Conservation (phyloP, 2,113 vertebrate genomes). For the Rhinolophus sinicus region DNA sequence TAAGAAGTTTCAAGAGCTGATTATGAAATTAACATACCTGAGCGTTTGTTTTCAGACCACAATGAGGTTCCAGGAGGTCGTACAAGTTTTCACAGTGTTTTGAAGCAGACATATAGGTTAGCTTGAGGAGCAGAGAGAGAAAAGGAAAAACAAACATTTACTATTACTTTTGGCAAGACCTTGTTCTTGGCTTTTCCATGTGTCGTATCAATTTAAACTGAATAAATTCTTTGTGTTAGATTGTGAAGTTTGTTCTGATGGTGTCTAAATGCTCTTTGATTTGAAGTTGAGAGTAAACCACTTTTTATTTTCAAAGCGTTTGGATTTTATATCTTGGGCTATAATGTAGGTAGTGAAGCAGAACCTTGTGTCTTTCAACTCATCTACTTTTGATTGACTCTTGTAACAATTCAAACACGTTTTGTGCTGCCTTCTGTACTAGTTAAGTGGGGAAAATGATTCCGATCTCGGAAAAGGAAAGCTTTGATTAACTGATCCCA, state of each 20-base stretch:
- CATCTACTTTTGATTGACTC: slow-evolving; percentile 48
- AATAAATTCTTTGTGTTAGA: slow-evolving; percentile 15
- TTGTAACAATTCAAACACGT: slow-evolving; percentile 30
- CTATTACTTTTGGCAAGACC: background rate
- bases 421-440: slow-evolving; percentile 37
- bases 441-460: slow-evolving; percentile 53
- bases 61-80: background rate
- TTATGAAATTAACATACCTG: slow-evolving; percentile 33
- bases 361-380: background rate
- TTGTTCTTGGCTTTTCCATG: background rate
- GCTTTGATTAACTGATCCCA: slow-evolving; percentile 60
- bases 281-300: background rate
- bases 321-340: slow-evolving; percentile 34
- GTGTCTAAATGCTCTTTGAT: slow-evolving; percentile 35
- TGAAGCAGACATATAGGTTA: slow-evolving; percentile 36
- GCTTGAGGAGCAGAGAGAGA: background rate
- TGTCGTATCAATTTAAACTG: background rate
- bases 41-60: slow-evolving; percentile 12
- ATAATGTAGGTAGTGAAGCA: background rate
- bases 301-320: slow-evolving; percentile 50
- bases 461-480: slow-evolving; percentile 55
- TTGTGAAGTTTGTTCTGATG: slow-evolving; percentile 36
- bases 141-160: slow-evolving; percentile 37
- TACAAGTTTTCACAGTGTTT: slow-evolving; percentile 45
- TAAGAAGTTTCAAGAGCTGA: background rate